Percentiles rank a stretch among this genome's conserved stretches.
Conservation (phyloP, 2,888 invertebrate genomes). For the Pachymerium ferrugineum region DNA sequence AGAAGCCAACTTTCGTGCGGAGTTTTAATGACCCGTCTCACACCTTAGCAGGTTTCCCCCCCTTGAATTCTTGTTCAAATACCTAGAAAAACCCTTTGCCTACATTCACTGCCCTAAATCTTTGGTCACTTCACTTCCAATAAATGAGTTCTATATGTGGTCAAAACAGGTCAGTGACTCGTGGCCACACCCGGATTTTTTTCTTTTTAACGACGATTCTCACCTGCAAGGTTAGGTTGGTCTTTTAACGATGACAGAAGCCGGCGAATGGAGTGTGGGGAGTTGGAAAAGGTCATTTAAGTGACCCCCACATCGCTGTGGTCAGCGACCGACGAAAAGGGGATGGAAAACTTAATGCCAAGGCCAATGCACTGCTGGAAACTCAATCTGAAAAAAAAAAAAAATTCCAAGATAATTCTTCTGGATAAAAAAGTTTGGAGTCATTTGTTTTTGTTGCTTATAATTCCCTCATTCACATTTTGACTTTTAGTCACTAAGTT, state of each 20-base stretch:
- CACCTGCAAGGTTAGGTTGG: not conserved
- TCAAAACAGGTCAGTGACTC: not conserved
- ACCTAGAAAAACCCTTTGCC: not conserved
- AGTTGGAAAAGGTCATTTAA: not conserved
- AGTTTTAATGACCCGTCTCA: not conserved
- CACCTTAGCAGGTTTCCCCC: not conserved
- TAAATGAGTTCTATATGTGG: not conserved
- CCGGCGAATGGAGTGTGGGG: not conserved
- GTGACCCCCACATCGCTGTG: not conserved
- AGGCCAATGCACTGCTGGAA: slow-evolving; percentile 11
- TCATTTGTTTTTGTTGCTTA: too few species aligned
- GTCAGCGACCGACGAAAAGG: not conserved
- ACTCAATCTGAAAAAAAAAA: not conserved
- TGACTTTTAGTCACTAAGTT: not conserved
- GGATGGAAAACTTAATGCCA: not conserved
- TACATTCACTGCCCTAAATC: not conserved
- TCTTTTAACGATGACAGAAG: not conserved
- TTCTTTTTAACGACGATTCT: not conserved
- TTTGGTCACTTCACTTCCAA: not conserved
- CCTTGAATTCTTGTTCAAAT: not conserved
- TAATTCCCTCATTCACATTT: too few species aligned
- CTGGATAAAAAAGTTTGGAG: too few species aligned
- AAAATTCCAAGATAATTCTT: not conserved
- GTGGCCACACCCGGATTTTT: not conserved
- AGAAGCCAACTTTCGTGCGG: not conserved